A percentile compares a stretch with the other conserved stretches of the same genome.
These are phyloP conservation scores for Miltochrista miniata DNA, from an alignment of 2,888 invertebrate species.

Conservation along the genomic window DNA sequence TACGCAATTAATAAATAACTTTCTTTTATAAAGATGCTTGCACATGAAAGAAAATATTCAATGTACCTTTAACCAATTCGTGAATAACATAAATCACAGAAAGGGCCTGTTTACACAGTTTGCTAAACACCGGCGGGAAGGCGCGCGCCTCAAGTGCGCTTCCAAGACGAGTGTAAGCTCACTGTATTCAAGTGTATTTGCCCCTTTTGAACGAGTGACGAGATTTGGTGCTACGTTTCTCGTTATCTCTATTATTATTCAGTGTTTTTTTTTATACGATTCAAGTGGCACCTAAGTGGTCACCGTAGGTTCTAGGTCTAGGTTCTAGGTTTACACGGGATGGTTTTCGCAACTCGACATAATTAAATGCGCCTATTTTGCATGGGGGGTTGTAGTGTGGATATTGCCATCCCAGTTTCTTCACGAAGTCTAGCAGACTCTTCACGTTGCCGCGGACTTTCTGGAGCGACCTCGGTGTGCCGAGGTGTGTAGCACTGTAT, in stretches of 20 bases:
- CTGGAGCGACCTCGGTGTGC: too few species aligned
- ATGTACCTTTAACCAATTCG: conserved; percentile 52
- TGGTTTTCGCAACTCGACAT: too few species aligned
- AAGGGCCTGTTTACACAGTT: conserved; percentile 66
- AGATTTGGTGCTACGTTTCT: conserved; percentile 55
- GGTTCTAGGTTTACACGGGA: too few species aligned
- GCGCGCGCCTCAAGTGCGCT: conserved; percentile 47
- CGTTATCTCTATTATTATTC: conserved; percentile 31
- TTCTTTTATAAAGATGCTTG: neutral
- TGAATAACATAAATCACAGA: conserved; percentile 51
- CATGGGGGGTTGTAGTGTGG: too few species aligned
- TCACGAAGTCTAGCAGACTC: too few species aligned
- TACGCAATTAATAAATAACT: neutral
- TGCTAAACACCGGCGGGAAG: conserved; percentile 66
- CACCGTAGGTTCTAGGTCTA: too few species aligned
- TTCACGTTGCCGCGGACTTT: too few species aligned
- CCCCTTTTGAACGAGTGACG: conserved; percentile 60
- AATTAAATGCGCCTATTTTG: too few species aligned
- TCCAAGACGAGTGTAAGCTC: conserved; percentile 65
- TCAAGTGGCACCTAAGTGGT: too few species aligned
- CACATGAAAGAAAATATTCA: conserved; percentile 33
- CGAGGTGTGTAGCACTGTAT: too few species aligned
- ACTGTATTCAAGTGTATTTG: conserved; percentile 70
- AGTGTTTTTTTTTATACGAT: conserved; percentile 21
- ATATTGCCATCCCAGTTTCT: too few species aligned